Evolutionary conservation across 2,113 vertebrate genomes (phyloP).

Genomic region (Myiozetetes cayanensis): DNA sequence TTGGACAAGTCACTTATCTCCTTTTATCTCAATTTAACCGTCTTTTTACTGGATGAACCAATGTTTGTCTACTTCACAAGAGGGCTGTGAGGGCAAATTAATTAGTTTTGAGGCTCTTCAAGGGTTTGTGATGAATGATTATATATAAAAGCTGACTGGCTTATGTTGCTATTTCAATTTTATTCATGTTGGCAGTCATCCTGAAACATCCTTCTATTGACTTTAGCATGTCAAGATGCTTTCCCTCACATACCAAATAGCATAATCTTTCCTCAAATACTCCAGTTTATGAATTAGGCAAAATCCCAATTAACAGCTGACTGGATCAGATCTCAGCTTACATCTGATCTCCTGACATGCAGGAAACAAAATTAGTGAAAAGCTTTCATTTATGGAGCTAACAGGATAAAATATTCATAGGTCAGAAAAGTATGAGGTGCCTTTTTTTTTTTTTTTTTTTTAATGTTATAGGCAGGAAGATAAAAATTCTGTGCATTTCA

Average conservation of each 20-base stretch:
- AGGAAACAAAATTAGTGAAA: neutral
- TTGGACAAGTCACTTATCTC: neutral
- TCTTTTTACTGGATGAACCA: neutral
- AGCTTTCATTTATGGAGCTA: neutral
- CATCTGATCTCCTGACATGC: neutral
- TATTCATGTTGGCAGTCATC: neutral
- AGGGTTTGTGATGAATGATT: neutral
- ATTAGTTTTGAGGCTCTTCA: neutral
- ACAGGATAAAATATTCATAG: neutral
- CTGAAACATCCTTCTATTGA: neutral
- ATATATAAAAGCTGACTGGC: neutral
- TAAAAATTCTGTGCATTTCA: constrained; percentile 2
- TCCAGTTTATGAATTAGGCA: neutral
- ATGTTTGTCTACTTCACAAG: neutral
- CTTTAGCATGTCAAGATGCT: neutral
- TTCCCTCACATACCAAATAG: neutral
- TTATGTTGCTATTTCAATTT: neutral
- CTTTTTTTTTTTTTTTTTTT: neutral
- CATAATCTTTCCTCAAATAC: neutral
- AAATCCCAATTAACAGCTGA: neutral
- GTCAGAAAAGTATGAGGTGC: neutral
- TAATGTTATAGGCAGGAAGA: neutral
- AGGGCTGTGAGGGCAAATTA: neutral
- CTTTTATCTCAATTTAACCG: neutral
- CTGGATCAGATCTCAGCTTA: neutral